These are phyloP conservation scores for Herpetotheres cachinnans DNA, from an alignment of 2,113 vertebrate genomes.

Conservation along the genomic window DNA sequence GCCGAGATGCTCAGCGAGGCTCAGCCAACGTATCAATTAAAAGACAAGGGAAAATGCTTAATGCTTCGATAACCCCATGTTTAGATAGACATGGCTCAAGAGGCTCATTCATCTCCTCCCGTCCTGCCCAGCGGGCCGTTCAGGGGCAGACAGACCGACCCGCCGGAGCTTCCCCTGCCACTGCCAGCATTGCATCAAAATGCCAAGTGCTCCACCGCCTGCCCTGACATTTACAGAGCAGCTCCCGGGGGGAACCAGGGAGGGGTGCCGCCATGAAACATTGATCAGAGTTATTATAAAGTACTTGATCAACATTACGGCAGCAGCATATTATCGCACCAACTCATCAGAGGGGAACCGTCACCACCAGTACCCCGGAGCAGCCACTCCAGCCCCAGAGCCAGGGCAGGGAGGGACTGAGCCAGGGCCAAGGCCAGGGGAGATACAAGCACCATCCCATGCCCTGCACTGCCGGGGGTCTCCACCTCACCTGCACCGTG, in stretches of 20 bases:
- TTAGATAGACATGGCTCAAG: constrained; percentile 46
- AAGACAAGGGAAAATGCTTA: constrained; percentile 20
- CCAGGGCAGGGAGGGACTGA: not conserved
- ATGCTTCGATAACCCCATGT: constrained; percentile 20
- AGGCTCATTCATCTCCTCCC: constrained; percentile 60
- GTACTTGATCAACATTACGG: constrained; percentile 39
- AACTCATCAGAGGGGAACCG: not conserved
- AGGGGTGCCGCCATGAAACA: constrained; percentile 57
- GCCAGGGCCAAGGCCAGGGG: not conserved
- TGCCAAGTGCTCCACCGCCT: constrained; percentile 42
- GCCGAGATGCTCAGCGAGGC: not conserved
- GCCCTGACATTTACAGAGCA: constrained; percentile 67
- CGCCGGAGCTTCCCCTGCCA: constrained; percentile 1
- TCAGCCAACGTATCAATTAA: constrained; percentile 50
- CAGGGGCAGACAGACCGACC: constrained; percentile 51
- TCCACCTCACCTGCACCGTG: constrained; percentile 84
- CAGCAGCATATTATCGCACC: not conserved
- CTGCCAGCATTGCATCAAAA: constrained; percentile 44
- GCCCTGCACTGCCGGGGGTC: not conserved
- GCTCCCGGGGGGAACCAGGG: constrained; percentile 20
- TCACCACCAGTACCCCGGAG: not conserved
- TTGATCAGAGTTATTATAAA: constrained; percentile 61
- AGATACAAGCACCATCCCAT: not conserved
- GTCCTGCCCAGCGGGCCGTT: constrained; percentile 1
- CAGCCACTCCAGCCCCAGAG: rapidly evolving